Evolutionary conservation across 2,888 invertebrate genomes (phyloP), one percentile per base, ranked within the genome.

Genomic region (Theodoxus fluviatilis): DNA sequence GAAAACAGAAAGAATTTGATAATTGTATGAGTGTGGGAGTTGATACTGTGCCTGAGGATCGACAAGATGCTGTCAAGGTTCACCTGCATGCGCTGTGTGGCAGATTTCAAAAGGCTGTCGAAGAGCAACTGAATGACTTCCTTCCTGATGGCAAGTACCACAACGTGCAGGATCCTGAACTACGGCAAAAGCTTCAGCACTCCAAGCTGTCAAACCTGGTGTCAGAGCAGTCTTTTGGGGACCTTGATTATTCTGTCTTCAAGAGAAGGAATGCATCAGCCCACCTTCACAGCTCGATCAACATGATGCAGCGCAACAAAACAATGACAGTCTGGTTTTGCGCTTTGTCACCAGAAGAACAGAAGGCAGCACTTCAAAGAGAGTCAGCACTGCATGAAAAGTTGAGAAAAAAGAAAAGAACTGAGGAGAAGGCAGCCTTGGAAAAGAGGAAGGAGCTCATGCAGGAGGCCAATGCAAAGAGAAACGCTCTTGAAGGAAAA

Each of bases 241-340:
- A 57, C 18, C 25, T 57, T 3, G 57, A 57, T n/a, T 57, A 9
- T 15, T 57, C 57, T 2, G 18, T 57, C 7, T 57, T 57, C 57
- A 57, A 57, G 57, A 7, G 57, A 28, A 57, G 57, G 31, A 57
- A 57, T 57, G 57, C 57, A 7, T 9, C 57, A 57, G 28, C 57
- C 28, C 57, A 57, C 3, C 25, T 9, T 9, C 25, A 57, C 28
- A 25, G 7, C 3, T 57, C 57, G 2, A 28, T 57, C 15, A n/a
- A 57, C 3, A 57, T 57, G n/a, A n/a, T n/a, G n/a, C n/a, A n/a
- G n/a, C n/a, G n/a, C n/a, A n/a, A n/a, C n/a, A n/a, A n/a, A n/a
- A n/a, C n/a, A n/a, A n/a, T n/a, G n/a, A n/a, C n/a, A n/a, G n/a
- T n/a, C n/a, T n/a, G n/a, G n/a, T n/a, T n/a, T n/a, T n/a, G n/a